Evolutionary conservation across 1,140 invertebrate species (phyloP).

Genomic region (Homarus americanus): DNA sequence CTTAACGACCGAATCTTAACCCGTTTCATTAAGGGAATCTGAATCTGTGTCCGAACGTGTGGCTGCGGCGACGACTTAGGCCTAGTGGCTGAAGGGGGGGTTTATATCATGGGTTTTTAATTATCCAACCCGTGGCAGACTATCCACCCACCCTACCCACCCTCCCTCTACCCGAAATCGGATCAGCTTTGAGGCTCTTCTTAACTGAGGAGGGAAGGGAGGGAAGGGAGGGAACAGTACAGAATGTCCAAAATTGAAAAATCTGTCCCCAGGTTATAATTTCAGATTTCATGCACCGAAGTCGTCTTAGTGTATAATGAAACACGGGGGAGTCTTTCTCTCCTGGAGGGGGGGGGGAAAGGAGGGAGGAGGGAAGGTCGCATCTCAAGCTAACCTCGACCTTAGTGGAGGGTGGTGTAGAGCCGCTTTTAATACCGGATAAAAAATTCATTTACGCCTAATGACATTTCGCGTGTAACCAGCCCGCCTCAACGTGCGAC

Average conservation of each 20-base stretch:
- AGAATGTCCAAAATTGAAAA: not conserved
- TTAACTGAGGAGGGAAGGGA: not conserved
- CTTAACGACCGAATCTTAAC: slow-evolving; percentile 72
- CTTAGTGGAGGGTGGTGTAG: not conserved
- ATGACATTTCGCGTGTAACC: slow-evolving; percentile 65
- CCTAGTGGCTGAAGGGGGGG: too few species aligned
- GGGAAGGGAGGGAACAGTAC: not conserved
- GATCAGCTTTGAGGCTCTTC: not conserved
- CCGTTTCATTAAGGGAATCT: slow-evolving; percentile 72
- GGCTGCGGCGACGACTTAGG: slow-evolving; percentile 42
- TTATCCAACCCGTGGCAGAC: too few species aligned
- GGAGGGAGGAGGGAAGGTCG: not conserved
- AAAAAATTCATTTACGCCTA: slow-evolving; percentile 62
- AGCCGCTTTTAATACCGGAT: slow-evolving; percentile 31
- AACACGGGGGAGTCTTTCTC: not conserved
- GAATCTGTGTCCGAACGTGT: slow-evolving; percentile 48
- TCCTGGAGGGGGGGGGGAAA: not conserved
- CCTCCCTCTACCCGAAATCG: not conserved
- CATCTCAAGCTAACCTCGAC: slow-evolving; percentile 15
- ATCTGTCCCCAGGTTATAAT: not conserved
- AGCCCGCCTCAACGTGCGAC: slow-evolving; percentile 56
- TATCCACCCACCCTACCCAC: not conserved
- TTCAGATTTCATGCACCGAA: not conserved
- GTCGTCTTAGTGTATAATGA: not conserved
- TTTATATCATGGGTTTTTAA: too few species aligned